Base-by-base conservation (phyloP, 2,797 vertebrate genomes). In the Melanotaenia nigrans region DNA sequence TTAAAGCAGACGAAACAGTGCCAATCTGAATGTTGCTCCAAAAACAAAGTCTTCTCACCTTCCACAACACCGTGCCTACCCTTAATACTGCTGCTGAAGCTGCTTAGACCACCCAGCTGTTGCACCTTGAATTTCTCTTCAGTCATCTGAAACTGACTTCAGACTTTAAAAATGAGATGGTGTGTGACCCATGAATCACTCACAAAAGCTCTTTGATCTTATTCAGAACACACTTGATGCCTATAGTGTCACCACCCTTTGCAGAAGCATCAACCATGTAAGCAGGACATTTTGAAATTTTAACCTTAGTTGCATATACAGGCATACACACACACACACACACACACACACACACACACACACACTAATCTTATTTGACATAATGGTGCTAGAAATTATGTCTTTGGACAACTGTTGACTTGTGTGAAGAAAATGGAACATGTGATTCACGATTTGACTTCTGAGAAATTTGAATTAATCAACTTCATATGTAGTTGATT, bases 171-270 rank as follows among this genome's bases (percentile, higher is more conserved):
- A 58, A 65, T 32, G 65, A 73, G 77, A 64, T 74, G 81, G 10
- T 57, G 65, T 30, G 24, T 57, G 25, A 64, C 59, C 76, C 60
- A 24, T 38, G 33, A 62, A 36, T 63, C 60, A 22, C 47, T 69
- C 61, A 75, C 68, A 79, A 68, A 42, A 56, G 55, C 53, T 74
- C 76, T 88, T 83, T 87, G 82, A 89, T 77, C 85, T 65, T 1
- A 0, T 38, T 57, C 32, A 30, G 77, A 78, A 73, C 4, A 1
- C 75, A 63, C 53, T 38, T 9, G 68, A 82, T 7, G 1, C 72
- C 55, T 58, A 51, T 6, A 70, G 71, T 61, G 59, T 70, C 59
- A 4, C 54, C 12, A 30, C 59, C 53, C 4, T 24, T n/a, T 6
- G 42, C 49, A 18, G 1, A 8, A 24, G 51, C 64, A 74, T 79